Base-by-base conservation (phyloP, 1,140 invertebrate species). In the Cherax destructor region DNA sequence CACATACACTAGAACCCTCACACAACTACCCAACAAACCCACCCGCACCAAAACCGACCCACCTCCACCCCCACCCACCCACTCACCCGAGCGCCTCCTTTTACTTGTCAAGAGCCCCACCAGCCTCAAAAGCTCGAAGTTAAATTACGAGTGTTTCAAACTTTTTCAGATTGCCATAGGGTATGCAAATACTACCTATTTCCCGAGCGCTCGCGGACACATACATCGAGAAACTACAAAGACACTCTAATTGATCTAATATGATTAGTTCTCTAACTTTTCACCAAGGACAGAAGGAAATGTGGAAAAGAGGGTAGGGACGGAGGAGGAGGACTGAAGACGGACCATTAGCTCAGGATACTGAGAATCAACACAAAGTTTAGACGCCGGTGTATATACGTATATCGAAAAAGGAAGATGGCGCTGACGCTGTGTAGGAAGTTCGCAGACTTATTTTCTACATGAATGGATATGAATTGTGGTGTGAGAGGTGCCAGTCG, bases 221-320 rank as follows among this genome's bases (percentile, higher is more conserved):
- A 56, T 13, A 13, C 52, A 10, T 56, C 24, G 47, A 79, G 77
- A 50, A 52, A 79, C 77, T 49, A 50, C 77, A 79, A 78, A 78
- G 47, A 79, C 47, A 9, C 11, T 24, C 69, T 86, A 86, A 86
- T 86, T 86, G 83, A 86, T 77, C 72, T 86, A 24, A 86, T 86
- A 77, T 86, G 83, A 86, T 86, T 86, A 86, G 24, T 86, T 86
- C 83, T 74, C 72, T n/a, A 86, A 74, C 69, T 52, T 65, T 77
- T 76, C 52, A 52, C 24, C 61, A 41, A 41, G 59, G 80, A 30
- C 10, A 56, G 59, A n/a, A 24, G n/a, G 52, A n/a, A n/a, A 50
- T 52, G 49, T 16, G 30, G 18, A 41, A 47, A 41, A n/a, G 41
- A 50, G 2, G 49, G 78, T 41, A 59, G 81, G 81, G 30, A 56